Percentiles rank a stretch among this genome's conserved stretches.
These are phyloP conservation scores for Phalanger gymnotis DNA, from an alignment of 2,797 vertebrate species.

Conservation along the genomic window DNA sequence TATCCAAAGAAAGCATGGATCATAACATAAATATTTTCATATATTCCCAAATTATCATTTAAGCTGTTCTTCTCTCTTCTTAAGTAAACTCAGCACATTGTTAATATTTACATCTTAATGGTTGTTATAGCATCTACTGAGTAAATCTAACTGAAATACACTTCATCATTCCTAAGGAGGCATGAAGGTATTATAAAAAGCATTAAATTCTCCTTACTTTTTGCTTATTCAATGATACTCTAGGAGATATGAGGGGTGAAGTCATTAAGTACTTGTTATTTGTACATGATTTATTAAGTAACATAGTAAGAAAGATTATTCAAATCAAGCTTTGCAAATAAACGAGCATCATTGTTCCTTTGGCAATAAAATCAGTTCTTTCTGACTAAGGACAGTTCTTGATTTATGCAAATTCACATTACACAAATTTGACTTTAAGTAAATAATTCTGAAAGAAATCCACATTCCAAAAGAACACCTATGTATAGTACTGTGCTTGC, in stretches of 20 bases:
- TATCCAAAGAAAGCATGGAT: neutral
- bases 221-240: neutral
- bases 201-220: neutral
- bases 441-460: neutral
- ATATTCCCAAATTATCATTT: neutral
- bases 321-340: slow-evolving; percentile 2
- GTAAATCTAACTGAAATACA: neutral
- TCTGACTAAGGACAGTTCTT: neutral
- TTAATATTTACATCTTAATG: neutral
- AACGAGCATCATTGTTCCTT: neutral
- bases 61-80: neutral
- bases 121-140: neutral
- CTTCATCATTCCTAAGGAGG: neutral
- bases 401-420: neutral
- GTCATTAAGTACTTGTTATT: neutral
- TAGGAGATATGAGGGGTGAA: neutral
- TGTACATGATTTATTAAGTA: neutral
- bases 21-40: neutral
- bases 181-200: neutral
- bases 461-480: neutral
- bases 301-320: neutral
- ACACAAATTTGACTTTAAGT: neutral
- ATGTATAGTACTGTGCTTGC: neutral
- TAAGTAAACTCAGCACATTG: neutral
- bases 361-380: neutral